Evolutionary conservation across 2,113 vertebrate species (phyloP).

Genomic region (Oostethus manadensis): DNA sequence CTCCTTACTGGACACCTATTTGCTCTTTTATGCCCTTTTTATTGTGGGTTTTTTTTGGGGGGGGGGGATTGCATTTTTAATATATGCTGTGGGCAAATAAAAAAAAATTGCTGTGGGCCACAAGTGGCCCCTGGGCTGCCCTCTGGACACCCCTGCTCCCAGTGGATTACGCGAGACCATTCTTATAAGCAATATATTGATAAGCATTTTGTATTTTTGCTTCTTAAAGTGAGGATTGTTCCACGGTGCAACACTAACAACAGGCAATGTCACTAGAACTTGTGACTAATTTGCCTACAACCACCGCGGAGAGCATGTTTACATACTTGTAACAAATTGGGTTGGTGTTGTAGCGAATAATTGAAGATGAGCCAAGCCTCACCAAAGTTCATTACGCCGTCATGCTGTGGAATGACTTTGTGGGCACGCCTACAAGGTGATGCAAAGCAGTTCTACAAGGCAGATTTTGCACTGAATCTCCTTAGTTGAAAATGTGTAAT

Average conservation of each 20-base stretch:
- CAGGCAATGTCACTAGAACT: background rate
- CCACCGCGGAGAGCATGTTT: background rate
- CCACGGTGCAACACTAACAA: background rate
- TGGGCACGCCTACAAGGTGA: background rate
- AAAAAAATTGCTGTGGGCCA: too few relatives aligned
- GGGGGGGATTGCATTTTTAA: too few relatives aligned
- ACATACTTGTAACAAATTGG: slow-evolving; percentile 1
- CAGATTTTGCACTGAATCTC: too few relatives aligned
- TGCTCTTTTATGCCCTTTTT: too few relatives aligned
- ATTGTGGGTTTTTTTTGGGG: too few relatives aligned
- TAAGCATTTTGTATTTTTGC: background rate
- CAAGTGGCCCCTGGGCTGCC: too few relatives aligned
- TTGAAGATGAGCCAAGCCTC: background rate
- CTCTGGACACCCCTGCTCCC: too few relatives aligned
- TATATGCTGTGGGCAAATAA: too few relatives aligned
- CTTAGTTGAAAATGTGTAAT: too few relatives aligned
- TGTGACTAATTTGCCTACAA: background rate
- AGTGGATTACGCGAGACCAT: too few relatives aligned
- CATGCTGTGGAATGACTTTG: background rate
- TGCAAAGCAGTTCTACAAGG: too few relatives aligned
- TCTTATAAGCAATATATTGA: background rate
- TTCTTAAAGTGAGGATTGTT: background rate
- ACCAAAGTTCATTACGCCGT: background rate
- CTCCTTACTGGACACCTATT: too few relatives aligned
- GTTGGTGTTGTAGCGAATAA: background rate